Evolutionary conservation across 1,140 invertebrate species (phyloP), one percentile per base, ranked within the genome.

Genomic region (Megalonaias nervosa): DNA sequence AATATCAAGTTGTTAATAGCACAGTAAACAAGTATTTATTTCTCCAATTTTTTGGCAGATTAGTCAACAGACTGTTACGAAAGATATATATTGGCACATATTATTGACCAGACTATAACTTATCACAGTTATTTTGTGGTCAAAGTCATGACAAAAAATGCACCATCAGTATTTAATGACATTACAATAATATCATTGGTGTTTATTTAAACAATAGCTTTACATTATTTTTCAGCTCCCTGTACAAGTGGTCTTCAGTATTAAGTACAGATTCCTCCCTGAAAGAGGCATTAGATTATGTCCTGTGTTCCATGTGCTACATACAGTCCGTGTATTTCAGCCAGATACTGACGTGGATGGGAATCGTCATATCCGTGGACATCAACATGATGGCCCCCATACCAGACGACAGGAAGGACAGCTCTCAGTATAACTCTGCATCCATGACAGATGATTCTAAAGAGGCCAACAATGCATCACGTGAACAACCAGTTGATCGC

Each of bases 261-360:
- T 91, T 95, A 64, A 92, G 93, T 64, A 93, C 93, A 15, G 92
- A 93, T 61, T 88, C 87, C 14, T 77, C 94, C 1, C 90, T 97
- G 61, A 97, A 97, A 91, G 93, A 94, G 85, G 93, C 96, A 1
- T 91, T 97, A 1, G 95, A 95, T 87, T 92, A 94, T 83, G 93
- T 96, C 11, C 89, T 98, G 17, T 97, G 96, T 86, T 94, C 96
- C 1, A 92, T 97, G 79, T 97, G 96, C 87, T 95, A 94, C 87
- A 95, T 96, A 55, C 93, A 94, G 78, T 94, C 96, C 0, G 93
- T 94, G 65, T 91, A 95, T 26, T 97, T 96, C 81, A 93, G 93
- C 31, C 92, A 94, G 76, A 89, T 97, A 14, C 88, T 97, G 26
- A 93, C 94, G 84, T 94, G 93, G 86, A 93, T 97, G 86, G 94